Base-by-base conservation (phyloP, 1,140 invertebrate species). In the Acromyrmex charruanus region DNA sequence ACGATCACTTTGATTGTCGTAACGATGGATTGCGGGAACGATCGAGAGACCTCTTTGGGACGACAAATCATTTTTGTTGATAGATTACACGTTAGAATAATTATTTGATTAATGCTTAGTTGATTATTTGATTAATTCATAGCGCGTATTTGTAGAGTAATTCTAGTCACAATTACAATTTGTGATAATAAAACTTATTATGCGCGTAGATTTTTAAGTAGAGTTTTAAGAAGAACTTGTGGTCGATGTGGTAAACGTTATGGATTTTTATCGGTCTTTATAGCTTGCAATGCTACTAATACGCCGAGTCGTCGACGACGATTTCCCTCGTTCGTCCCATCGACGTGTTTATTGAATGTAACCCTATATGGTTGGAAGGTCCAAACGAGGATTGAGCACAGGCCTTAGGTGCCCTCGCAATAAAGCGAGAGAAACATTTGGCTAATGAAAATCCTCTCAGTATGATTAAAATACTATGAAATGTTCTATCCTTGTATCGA, bases 291-390 rank as follows among this genome's bases (percentile, higher is more conserved):
- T 18, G 58, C 35, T 77, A 35, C 14, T 39, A 28, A 77, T n/a
- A 28, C 58, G 25, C n/a, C 25, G 51, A 66, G 61, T 81, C 85
- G 69, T 84, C 80, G 55, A 63, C 69, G 55, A 84, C 55, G 80
- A 75, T 84, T 75, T 84, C 69, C 39, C 80, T 84, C 80, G 58
- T 74, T 84, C 80, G 80, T 84, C 80, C 80, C 55, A 75, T 84
- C 69, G 39, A 84, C 80, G 69, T 84, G 69, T 84, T 84, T 69
- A 85, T 35, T 72, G 80, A 87, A 77, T 81, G 87, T 75, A 85
- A 87, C 44, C 80, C 87, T 49, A 82, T 63, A 91, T 91, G 90
- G 90, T 91, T 91, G 85, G 81, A 91, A 87, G 90, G 90, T 91
- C 90, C 89, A 91, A 86, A 79, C 28, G 89, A 74, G 85, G 75